Evolutionary conservation across 2,888 invertebrate genomes (phyloP), one percentile per base, ranked within the genome.

Genomic region (Cryptops parisi): DNA sequence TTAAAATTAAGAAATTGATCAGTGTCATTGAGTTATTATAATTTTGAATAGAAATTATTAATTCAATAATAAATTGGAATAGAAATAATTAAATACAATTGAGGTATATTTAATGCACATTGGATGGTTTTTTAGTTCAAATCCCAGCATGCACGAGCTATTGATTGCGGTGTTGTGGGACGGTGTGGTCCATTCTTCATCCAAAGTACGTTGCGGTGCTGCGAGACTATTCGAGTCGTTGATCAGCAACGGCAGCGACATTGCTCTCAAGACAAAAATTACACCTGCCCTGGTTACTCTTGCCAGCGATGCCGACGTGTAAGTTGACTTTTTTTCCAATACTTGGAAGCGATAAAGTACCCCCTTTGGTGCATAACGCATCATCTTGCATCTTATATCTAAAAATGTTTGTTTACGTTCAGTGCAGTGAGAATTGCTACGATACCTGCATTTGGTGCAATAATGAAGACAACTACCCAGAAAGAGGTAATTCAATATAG

Each of bases 231-330:
- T 81, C 66, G 74, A 76, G 57, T 67, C 73, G 38, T 68, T 78
- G 26, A 72, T 79, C 53, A 71, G 72, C 45, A 68, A 69, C 45
- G 72, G 79, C 47, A 71, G 72, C 51, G 78, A 80, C 57, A 68
- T 67, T 44, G 66, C 78, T 52, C 70, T 79, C 17, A 73, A 74
- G 27, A 68, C 75, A 3, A 74, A 78, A 63, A 73, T 81, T 41
- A 74, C 78, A 22, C 81, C 81, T n/a, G 81, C 81, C 23, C 73
- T 82, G 22, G 76, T 82, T 43, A 82, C 82, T 0, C 68, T 82
- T 39, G 79, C 80, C 38, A 79, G 74, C 63, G 82, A 82, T 66
- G 72, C 75, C 55, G 79, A 82, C 63, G 68, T 77, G 78, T 80
- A 72, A 73, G 77, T 70, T 40, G 21, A 40, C 19, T 40, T 58